A percentile compares a stretch with the other conserved stretches of the same genome.
These are phyloP conservation scores for Ectemnius cavifrons DNA, from an alignment of 2,888 invertebrate genomes.

Conservation along the genomic window DNA sequence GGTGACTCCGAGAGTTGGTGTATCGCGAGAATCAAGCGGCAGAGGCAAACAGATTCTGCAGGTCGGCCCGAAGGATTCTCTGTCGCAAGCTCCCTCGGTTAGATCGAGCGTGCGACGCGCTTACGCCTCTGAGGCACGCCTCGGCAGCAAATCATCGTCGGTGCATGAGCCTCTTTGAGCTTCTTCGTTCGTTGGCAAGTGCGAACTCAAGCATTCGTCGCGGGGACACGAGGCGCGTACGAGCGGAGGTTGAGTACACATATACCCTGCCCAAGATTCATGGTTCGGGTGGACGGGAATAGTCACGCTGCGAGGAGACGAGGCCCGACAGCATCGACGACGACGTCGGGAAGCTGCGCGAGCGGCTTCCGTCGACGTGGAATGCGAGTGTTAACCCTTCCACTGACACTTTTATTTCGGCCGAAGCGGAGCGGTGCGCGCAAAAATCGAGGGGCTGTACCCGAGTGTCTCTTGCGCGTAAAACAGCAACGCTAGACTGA, in stretches of 20 bases:
- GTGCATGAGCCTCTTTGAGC: conserved; percentile 3
- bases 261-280: conserved; percentile 55
- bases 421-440: conserved; percentile 1
- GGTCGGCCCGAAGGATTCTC: not conserved
- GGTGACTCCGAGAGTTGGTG: conserved; percentile 30
- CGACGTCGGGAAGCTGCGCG: conserved; percentile 19
- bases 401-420: conserved; percentile 54
- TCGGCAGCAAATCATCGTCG: conserved; percentile 73
- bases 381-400: conserved; percentile 45
- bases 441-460: conserved; percentile 12
- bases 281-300: conserved; percentile 59
- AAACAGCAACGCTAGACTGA: conserved; percentile 44
- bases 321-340: conserved; percentile 37
- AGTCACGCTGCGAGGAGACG: conserved; percentile 52
- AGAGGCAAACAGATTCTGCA: conserved; percentile 9
- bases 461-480: conserved; percentile 25
- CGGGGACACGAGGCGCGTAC: not conserved
- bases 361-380: conserved; percentile 29
- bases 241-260: conserved; percentile 27
- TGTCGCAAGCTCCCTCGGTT: conserved; percentile 34
- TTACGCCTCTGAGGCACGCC: conserved; percentile 66
- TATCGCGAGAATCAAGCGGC: not conserved
- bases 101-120: conserved; percentile 65
- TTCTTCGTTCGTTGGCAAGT: conserved; percentile 8
- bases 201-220: not conserved